Conservation (phyloP, 2,888 invertebrate species). For the Acronicta psi region DNA sequence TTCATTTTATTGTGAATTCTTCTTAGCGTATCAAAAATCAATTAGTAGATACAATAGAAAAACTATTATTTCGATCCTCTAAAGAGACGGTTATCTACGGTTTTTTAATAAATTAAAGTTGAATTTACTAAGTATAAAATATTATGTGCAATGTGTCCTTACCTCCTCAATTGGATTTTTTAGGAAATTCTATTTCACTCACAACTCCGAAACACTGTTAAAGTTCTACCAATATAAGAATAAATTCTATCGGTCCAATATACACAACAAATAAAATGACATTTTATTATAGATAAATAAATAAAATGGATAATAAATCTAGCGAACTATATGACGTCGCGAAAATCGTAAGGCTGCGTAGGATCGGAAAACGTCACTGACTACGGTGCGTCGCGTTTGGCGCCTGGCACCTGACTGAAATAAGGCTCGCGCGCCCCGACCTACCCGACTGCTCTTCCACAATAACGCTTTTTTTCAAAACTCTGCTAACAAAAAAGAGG, state of each 20-base stretch:
- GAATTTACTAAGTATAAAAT: neutral
- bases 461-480: conserved; percentile 83
- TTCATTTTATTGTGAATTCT: no score
- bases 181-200: conserved; percentile 70
- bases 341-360: conserved; percentile 71
- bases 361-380: conserved; percentile 62
- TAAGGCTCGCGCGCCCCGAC: conserved; percentile 85
- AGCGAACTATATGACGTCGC: conserved; percentile 56
- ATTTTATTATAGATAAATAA: conserved; percentile 41
- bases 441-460: conserved; percentile 84
- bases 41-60: no score
- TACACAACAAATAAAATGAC: conserved; percentile 46
- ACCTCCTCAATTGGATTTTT: conserved; percentile 76
- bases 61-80: no score
- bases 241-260: conserved; percentile 46
- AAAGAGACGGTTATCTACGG: no score
- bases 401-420: conserved; percentile 87
- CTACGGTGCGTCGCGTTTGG: conserved; percentile 80
- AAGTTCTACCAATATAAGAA: conserved; percentile 31
- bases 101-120: no score
- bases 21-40: no score
- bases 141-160: conserved; percentile 49
- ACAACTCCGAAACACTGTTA: conserved; percentile 70
- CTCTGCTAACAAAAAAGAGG: conserved; percentile 81
- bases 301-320: conserved; percentile 31